phyloP scores from a whole-genome alignment of 2,888 invertebrate genomes.

The Eurytoma adleriae region DNA sequence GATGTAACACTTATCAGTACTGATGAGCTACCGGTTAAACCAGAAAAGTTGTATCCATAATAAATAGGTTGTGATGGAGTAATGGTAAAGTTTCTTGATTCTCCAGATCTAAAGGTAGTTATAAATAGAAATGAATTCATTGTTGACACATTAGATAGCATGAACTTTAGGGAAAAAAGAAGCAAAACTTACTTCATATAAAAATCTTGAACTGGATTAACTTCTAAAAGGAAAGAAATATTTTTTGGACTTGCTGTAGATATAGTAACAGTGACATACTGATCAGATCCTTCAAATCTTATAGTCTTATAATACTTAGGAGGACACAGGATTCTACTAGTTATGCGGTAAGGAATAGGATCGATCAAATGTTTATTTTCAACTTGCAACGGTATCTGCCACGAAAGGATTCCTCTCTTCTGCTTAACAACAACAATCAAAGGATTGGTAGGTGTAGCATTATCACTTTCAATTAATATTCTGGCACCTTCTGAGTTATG shows the following conservation, averaged over 20 bases:
- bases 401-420: conserved; percentile 85
- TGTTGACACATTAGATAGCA: no score
- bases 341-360: conserved; percentile 64
- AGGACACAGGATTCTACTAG: conserved; percentile 80
- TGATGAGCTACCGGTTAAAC: conserved; percentile 72
- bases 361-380: conserved; percentile 68
- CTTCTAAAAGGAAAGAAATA: conserved; percentile 11
- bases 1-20: conserved; percentile 83
- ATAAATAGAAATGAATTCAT: no score
- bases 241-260: background rate
- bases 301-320: conserved; percentile 77
- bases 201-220: conserved; percentile 1
- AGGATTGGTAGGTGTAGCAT: conserved; percentile 80
- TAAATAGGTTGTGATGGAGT: conserved; percentile 81
- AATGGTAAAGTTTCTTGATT: conserved; percentile 66
- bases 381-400: conserved; percentile 86
- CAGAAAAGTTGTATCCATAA: conserved; percentile 80
- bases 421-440: conserved; percentile 86
- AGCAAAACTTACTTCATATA: conserved; percentile 12
- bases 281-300: conserved; percentile 62
- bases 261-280: conserved; percentile 12
- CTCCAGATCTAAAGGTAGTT: conserved; percentile 61
- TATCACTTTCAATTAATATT: conserved; percentile 68
- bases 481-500: conserved; percentile 64
- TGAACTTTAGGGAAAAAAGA: conserved; percentile 11